A percentile compares a stretch with the other conserved stretches of the same genome.
Conservation (phyloP, 2,797 vertebrate species). For the Holocentrus rufus region DNA sequence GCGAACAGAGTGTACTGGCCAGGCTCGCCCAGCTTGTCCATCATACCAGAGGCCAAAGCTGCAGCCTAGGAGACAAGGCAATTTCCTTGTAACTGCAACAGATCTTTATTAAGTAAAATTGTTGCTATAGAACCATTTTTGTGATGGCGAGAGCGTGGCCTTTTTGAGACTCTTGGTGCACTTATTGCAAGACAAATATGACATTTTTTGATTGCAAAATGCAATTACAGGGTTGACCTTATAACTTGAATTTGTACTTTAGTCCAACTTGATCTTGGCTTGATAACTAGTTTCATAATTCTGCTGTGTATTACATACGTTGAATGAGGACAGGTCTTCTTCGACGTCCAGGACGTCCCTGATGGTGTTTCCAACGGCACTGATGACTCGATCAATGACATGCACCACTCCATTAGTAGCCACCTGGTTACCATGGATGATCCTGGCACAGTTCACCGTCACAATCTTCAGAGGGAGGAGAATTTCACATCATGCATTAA, state of each 20-base stretch:
- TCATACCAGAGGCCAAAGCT: conserved; percentile 81
- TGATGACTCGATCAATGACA: conserved; percentile 92
- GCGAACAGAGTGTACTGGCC: conserved; percentile 95
- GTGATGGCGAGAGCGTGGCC: neutral
- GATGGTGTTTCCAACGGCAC: conserved; percentile 84
- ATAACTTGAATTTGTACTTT: neutral
- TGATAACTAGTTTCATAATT: neutral
- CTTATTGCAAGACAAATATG: neutral
- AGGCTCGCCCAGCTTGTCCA: conserved; percentile 84
- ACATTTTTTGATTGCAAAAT: neutral
- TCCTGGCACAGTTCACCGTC: conserved; percentile 95
- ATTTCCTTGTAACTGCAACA: neutral
- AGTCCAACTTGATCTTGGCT: neutral
- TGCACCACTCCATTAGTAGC: conserved; percentile 97
- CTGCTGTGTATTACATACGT: conserved; percentile 75
- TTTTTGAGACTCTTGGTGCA: no score
- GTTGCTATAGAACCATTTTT: neutral
- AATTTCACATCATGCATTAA: neutral
- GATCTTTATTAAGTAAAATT: neutral
- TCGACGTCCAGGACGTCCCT: conserved; percentile 84
- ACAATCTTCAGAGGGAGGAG: conserved; percentile 83
- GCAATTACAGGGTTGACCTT: no score
- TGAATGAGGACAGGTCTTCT: conserved; percentile 88
- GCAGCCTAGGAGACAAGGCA: conserved; percentile 76
- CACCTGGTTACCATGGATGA: conserved; percentile 94